phyloP scores from a whole-genome alignment of 2,888 invertebrate genomes.

The Ptychoptera contaminata region DNA sequence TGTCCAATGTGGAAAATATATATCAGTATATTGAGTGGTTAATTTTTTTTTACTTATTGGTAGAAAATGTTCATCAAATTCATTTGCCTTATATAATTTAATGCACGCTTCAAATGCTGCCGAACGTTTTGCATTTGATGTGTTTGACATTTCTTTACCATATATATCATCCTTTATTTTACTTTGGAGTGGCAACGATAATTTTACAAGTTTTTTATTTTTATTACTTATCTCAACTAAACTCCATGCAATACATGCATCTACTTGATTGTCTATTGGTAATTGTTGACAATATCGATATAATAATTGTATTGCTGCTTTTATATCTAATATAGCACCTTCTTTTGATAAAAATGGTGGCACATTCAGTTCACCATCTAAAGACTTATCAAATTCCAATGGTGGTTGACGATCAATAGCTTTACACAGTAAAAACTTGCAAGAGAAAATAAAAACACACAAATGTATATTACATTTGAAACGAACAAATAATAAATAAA shows the following conservation, averaged over 20 bases:
- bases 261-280: conserved; percentile 46
- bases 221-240: not conserved
- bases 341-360: conserved; percentile 16
- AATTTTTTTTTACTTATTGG: conserved; percentile 34
- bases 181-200: conserved; percentile 64
- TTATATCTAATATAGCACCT: conserved; percentile 19
- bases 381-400: conserved; percentile 35
- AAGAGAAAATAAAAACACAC: conserved; percentile 13
- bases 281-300: conserved; percentile 68
- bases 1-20: conserved; percentile 51
- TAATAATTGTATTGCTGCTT: conserved; percentile 33
- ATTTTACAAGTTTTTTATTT: conserved; percentile 30
- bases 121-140: conserved; percentile 59
- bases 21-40: conserved; percentile 21
- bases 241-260: no score
- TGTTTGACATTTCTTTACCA: conserved; percentile 40
- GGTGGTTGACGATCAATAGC: conserved; percentile 38
- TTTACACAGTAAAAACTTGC: conserved; percentile 40
- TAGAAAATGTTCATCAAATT: conserved; percentile 53
- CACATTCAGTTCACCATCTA: conserved; percentile 30
- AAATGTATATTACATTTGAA: no score
- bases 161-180: conserved; percentile 53
- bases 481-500: conserved; percentile 5
- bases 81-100: conserved; percentile 49
- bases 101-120: conserved; percentile 67